Evolutionary conservation across 1,140 invertebrate species (phyloP), one percentile per base, ranked within the genome.

Genomic region (Drosophila yakuba): DNA sequence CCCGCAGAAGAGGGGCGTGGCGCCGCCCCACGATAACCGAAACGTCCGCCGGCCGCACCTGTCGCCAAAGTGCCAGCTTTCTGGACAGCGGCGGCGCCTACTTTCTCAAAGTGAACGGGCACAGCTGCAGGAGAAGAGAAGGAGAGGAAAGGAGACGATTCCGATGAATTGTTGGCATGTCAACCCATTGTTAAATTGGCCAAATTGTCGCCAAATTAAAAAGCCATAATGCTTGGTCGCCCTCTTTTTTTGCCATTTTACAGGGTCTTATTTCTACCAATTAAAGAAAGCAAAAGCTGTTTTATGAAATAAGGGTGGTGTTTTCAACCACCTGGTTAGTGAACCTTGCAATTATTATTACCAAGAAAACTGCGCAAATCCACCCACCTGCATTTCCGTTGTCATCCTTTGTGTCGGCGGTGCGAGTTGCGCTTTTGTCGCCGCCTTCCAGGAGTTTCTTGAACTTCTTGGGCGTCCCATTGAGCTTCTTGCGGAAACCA

Each of bases 401-500:
- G 72, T 92, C 82, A 71, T 92, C 90, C 75, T 80, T 86, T 80
- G 66, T 80, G 50, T 66, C 68, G 48, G 75, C 68, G 48, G 75
- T 55, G 44, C 44, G 66, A 12, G 51, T 52, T 50, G 76, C 71
- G 20, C 44, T 28, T 61, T 67, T 52, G 52, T 41, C 41, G 50
- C 41, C 36, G 54, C 44, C 60, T n/a, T 91, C 88, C 38, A 91
- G 75, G 59, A 91, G 74, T 81, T 92, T 92, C 75, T 91, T 92
- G 25, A 91, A 79, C 74, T 92, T 92, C 58, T 91, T 92, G 51
- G 85, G 86, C 50, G 91, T 91, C 10, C 81, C 86, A 25, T 91
- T 90, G 66, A 91, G 78, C 58, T 93, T 92, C 61, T 93, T 92
- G 74, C 92, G 93, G 75, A 93, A 93, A 36, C 93, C 93, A 79